phyloP scores from a whole-genome alignment of 1,140 invertebrate genomes.

The Drosophila bocki region DNA sequence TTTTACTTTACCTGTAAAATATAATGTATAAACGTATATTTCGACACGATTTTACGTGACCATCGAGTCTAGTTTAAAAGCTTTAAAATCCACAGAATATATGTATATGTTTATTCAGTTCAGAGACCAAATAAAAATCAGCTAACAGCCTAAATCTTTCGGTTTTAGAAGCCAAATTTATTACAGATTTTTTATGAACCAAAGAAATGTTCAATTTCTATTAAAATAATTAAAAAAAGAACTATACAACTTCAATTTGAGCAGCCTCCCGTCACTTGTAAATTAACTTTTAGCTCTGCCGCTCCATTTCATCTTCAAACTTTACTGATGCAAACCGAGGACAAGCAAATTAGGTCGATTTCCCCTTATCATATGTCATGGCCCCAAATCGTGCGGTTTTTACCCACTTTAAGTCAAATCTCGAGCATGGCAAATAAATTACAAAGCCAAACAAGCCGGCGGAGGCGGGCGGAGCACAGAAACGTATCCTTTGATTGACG shows the following conservation, averaged over 20 bases:
- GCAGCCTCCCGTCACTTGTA: not conserved
- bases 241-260: not conserved
- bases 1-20: not conserved
- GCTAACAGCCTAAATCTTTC: not conserved
- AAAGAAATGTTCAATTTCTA: not conserved
- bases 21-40: not conserved
- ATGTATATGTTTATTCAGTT: not conserved
- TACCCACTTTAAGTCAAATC: constrained; percentile 40
- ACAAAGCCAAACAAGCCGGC: constrained; percentile 33
- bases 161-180: not conserved
- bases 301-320: not conserved
- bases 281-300: constrained; percentile 2
- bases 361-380: constrained; percentile 38
- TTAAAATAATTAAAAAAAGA: not conserved
- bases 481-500: constrained; percentile 43
- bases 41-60: not conserved
- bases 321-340: not conserved
- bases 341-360: constrained; percentile 31
- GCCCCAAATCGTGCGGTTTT: constrained; percentile 33
- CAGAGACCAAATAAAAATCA: constrained; percentile 1
- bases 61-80: not conserved
- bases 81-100: not conserved
- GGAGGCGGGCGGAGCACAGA: not conserved
- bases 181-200: fast-evolving
- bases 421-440: constrained; percentile 44